Evolutionary conservation across 2,888 invertebrate genomes (phyloP).

Genomic region (Morpho achilles): DNA sequence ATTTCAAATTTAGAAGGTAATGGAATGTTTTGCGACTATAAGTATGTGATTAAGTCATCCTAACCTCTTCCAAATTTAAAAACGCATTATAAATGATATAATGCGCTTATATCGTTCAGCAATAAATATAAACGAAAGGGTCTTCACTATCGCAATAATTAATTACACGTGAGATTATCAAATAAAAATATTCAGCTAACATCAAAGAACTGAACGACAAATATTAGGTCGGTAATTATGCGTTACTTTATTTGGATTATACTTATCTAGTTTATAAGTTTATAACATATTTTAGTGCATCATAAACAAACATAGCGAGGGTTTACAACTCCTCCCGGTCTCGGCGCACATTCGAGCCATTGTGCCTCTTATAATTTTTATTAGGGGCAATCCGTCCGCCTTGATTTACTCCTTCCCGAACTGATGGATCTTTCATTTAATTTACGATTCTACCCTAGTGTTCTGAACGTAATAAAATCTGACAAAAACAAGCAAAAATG

Average conservation of each 20-base stretch:
- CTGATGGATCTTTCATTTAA: slow-evolving; percentile 77
- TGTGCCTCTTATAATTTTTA: slow-evolving; percentile 80
- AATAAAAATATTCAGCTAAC: not conserved
- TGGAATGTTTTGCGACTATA: too few relatives aligned
- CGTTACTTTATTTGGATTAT: slow-evolving; percentile 75
- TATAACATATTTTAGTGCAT: slow-evolving; percentile 78
- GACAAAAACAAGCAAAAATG: slow-evolving; percentile 72
- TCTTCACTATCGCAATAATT: not conserved
- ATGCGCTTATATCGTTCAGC: too few relatives aligned
- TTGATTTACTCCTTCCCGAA: slow-evolving; percentile 79
- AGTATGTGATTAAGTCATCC: too few relatives aligned
- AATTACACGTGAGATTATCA: slow-evolving; percentile 2
- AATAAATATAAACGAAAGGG: too few relatives aligned
- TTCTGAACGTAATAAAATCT: slow-evolving; percentile 68
- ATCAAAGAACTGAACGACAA: slow-evolving; percentile 47
- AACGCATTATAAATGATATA: too few relatives aligned
- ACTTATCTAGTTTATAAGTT: slow-evolving; percentile 78
- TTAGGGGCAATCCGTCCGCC: slow-evolving; percentile 77
- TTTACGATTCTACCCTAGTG: slow-evolving; percentile 73
- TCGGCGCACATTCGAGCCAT: slow-evolving; percentile 71
- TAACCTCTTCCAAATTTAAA: not conserved
- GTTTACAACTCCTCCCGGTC: slow-evolving; percentile 75
- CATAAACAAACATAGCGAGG: slow-evolving; percentile 78
- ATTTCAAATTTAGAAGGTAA: too few relatives aligned
- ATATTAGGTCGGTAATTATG: slow-evolving; percentile 70